Evolutionary conservation across 2,797 vertebrate genomes (phyloP).

Genomic region (Sebastes minor): DNA sequence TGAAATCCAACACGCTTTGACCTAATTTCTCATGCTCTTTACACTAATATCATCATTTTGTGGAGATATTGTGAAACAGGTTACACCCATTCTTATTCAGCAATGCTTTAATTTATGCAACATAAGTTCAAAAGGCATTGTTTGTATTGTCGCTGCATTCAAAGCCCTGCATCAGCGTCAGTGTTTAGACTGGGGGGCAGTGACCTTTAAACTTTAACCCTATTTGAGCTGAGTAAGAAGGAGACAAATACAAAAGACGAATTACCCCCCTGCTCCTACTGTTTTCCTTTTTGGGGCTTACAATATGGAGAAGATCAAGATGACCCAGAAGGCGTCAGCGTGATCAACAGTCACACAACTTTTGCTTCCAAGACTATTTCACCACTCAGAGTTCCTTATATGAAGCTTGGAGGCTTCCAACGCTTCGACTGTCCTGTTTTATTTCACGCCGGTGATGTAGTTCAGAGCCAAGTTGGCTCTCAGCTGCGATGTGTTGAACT

Average conservation of each 20-base stretch:
- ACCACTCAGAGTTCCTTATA: conserved; percentile 45
- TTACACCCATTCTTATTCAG: background rate
- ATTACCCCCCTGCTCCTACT: conserved; percentile 3
- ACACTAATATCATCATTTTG: background rate
- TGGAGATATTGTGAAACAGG: background rate
- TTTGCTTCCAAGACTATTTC: conserved; percentile 9
- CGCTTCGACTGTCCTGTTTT: conserved; percentile 47
- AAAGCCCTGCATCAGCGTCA: conserved; percentile 7
- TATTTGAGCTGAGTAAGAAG: conserved; percentile 7
- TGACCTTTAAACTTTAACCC: conserved; percentile 51
- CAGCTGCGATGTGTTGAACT: conserved; percentile 50
- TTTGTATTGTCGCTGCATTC: conserved; percentile 29
- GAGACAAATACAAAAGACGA: conserved; percentile 16
- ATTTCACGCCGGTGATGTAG: conserved; percentile 40
- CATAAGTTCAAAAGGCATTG: conserved; percentile 15
- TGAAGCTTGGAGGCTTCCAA: conserved; percentile 31
- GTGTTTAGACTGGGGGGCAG: conserved; percentile 23
- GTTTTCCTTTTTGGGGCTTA: conserved; percentile 65
- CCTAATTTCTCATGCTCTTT: conserved; percentile 7
- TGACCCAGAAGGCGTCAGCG: conserved; percentile 44
- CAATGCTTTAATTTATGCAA: conserved; percentile 2
- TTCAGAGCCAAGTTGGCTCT: conserved; percentile 41
- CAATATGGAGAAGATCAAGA: conserved; percentile 48
- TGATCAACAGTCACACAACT: conserved; percentile 33
- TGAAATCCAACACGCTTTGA: conserved; percentile 19